Evolutionary conservation across 2,888 invertebrate species (phyloP), one percentile per base, ranked within the genome.

Genomic region (Sinopyrophorus schimmeli): DNA sequence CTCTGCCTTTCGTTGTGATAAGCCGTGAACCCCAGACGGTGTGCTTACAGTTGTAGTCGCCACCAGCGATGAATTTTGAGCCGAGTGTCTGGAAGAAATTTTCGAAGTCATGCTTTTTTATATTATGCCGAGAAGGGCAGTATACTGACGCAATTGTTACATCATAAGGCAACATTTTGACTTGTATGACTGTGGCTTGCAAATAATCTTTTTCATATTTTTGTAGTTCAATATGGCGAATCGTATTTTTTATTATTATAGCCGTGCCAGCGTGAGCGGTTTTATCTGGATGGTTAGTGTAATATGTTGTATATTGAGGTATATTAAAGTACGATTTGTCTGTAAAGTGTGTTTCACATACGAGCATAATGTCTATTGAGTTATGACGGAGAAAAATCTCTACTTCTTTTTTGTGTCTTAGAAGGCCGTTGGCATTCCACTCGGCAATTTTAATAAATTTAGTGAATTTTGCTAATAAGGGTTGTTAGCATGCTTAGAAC

Each of bases 1-100:
- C n/a, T n/a, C n/a, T n/a, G n/a, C n/a, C n/a, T n/a, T n/a, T n/a
- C n/a, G n/a, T n/a, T n/a, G 32, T 18, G 5, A 5, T 18, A 6
- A 18, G 12, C 37, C 59, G 52, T 5, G 53, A 56, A 5, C 60
- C 57, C 61, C 58, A 62, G 5, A 39, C 24, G 1, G 50, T 41
- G 24, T 57, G 55, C 34, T 61, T 61, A 11, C 57, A 46, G 26
- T 61, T 61, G 28, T 44, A 61, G 28, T 61, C 59, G 7, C 57
- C 58, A 5, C 55, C 58, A 9, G 48, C 32, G n/a, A 61, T 41
- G 34, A 55, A 59, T 34, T 47, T 46, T 4, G 21, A n/a, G 14
- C 56, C 58, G 9, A 59, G 38, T 17, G 39, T 9, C 26, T 38
- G 26, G 27, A 57, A 55, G 20, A 47, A 39, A 7, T 53, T 34